Evolutionary conservation across 1,140 invertebrate genomes (phyloP), one percentile per base, ranked within the genome.

Genomic region (Copidosoma floridanum): DNA sequence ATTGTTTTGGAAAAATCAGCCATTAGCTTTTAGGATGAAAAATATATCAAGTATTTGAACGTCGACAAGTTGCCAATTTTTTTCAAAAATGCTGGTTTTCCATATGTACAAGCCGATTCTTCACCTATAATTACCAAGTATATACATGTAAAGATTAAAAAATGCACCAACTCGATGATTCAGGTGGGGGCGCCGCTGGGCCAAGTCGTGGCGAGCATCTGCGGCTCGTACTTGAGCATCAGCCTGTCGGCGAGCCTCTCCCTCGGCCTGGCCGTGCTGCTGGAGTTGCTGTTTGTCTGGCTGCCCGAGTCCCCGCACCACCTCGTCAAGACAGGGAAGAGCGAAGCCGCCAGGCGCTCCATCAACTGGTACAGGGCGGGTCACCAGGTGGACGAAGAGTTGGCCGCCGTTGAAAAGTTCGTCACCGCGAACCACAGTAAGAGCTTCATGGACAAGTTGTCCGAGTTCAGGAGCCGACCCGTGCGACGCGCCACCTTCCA

Each of bases 221-320:
- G 89, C 43, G 88, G 88, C 10, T 76, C 84, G 2, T 84, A 82
- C 58, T 76, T 64, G 23, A 48, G 48, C 35, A 61, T 66, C 55
- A 43, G 26, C 12, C 82, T 85, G 5, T 81, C 85, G 11, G 82
- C 85, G 37, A 85, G 86, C 57, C 80, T 88, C 26, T 68, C 63
- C 10, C 66, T 71, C 41, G 71, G 72, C 11, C 44, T 86, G 23
- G 57, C 43, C 23, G 21, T 66, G 37, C 87, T 32, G 87, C 91
- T 0, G 84, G 90, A 68, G 88, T 84, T 71, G 77, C 83, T 57
- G 68, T 89, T 3, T 82, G 80, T 81, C 41, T 84, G 83, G 50
- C 83, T 89, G 73, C 88, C 89, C 0, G 88, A 91, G 75, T 88
- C 88, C 16, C 89, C 90, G 0, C 84, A 89, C 63, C 89, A 84